phyloP scores from a whole-genome alignment of 2,113 vertebrate species.

The Chunga burmeisteri region DNA sequence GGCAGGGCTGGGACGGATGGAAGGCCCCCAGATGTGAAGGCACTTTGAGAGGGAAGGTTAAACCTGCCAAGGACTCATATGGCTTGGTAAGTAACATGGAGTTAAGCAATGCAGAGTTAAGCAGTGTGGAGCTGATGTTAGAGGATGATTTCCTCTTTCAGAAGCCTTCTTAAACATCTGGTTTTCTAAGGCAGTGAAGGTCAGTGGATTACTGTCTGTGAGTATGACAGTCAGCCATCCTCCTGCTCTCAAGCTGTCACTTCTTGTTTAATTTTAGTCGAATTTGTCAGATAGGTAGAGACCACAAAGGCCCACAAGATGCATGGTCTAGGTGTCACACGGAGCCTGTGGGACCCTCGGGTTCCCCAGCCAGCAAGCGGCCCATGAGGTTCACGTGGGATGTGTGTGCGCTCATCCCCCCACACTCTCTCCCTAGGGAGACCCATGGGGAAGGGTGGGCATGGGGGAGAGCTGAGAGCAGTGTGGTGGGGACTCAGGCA shows the following conservation, averaged over 20 bases:
- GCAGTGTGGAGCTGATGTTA: not conserved
- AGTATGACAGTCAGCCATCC: not conserved
- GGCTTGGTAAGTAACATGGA: not conserved
- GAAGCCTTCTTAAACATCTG: not conserved
- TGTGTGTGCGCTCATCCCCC: accelerated
- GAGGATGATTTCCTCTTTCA: not conserved
- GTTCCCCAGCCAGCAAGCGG: accelerated
- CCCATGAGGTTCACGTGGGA: accelerated
- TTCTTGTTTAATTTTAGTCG: not conserved
- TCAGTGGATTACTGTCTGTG: not conserved
- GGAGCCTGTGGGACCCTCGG: not conserved
- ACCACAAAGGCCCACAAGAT: not conserved
- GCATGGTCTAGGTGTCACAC: accelerated
- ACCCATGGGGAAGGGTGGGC: not conserved
- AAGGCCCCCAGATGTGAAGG: not conserved
- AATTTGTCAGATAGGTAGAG: not conserved
- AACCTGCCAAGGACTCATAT: not conserved
- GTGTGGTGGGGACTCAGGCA: not conserved
- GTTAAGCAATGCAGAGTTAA: not conserved
- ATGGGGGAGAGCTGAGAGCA: not conserved
- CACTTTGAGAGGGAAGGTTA: not conserved
- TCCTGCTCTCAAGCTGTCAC: not conserved
- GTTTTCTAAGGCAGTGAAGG: not conserved
- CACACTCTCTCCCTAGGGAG: not conserved
- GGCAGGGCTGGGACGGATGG: not conserved